phyloP scores from a whole-genome alignment of 1,140 invertebrate genomes.

The Wiebesia pumilae region DNA sequence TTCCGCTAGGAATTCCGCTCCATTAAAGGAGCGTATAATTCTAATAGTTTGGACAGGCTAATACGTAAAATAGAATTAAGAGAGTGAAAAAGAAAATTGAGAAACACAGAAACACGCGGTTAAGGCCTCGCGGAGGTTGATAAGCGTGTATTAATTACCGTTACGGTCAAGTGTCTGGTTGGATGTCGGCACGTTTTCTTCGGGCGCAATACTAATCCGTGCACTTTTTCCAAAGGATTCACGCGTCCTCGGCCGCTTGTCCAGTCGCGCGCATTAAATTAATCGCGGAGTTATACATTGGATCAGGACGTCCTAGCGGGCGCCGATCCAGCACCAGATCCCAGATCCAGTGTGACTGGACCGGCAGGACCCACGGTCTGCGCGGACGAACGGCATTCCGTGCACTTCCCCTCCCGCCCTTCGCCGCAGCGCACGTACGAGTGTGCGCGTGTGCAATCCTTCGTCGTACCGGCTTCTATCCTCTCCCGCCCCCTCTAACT shows the following conservation, averaged over 20 bases:
- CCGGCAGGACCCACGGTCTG: background rate
- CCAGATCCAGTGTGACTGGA: slow-evolving; percentile 26
- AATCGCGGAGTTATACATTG: background rate
- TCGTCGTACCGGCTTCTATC: background rate
- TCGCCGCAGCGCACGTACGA: too few relatives aligned
- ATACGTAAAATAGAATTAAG: slow-evolving; percentile 7
- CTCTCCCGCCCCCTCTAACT: too few relatives aligned
- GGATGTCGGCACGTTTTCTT: background rate
- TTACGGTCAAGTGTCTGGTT: background rate
- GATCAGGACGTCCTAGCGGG: background rate
- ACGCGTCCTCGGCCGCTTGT: background rate
- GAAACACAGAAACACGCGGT: background rate
- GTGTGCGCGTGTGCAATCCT: too few relatives aligned
- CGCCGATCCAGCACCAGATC: background rate
- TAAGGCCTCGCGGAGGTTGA: background rate
- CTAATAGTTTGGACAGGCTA: slow-evolving; percentile 20
- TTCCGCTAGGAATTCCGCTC: background rate
- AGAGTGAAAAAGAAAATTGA: background rate
- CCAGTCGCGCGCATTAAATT: background rate
- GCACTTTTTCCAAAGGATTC: background rate
- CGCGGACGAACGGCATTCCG: slow-evolving; percentile 30
- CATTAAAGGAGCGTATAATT: slow-evolving; percentile 7
- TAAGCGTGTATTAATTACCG: slow-evolving; percentile 10
- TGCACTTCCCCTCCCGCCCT: background rate
- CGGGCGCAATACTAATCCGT: background rate